Base-by-base conservation (phyloP, 1,140 invertebrate genomes). In the Ditylenchus dipsaci region DNA sequence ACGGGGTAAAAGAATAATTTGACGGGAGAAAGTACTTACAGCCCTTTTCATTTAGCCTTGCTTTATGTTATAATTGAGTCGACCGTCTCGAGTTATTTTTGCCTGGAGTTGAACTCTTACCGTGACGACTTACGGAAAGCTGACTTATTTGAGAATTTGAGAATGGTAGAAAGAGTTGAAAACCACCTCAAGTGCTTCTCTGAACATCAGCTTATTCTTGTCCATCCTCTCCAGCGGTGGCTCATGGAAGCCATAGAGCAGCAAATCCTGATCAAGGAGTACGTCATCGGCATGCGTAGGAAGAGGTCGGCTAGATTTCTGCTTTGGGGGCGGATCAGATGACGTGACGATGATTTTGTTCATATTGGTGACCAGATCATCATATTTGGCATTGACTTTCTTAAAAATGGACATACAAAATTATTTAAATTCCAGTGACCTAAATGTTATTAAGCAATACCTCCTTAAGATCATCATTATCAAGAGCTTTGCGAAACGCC, bases 331-430 rank as follows among this genome's bases (percentile, higher is more conserved):
- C 13, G 76, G 76, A 66, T 78, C 69, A 11, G 60, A 65, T 15
- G 76, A 78, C 15, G 5, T 69, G 23, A 78, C 76, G 3, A 27
- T 69, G 26, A 78, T 71, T 68, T 78, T 72, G 26, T 67, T 72
- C 53, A 76, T 64, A 56, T 75, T 78, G 8, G 76, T 68, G 30
- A 78, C 62, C 13, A 78, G 62, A n/a, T 63, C 38, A 21, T 72
- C 68, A 49, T 78, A 33, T 67, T 78, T 78, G 42, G 53, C 45
- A 8, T 43, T 38, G n/a, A 78, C 26, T 58, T 77, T 67, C 78
- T 79, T 43, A 63, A 69, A 7, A 53, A n/a, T n/a, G n/a, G n/a
- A n/a, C n/a, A n/a, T n/a, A n/a, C n/a, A n/a, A n/a, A n/a, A n/a
- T n/a, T n/a, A n/a, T n/a, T n/a, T n/a, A 21, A 19, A 66, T 0